These are phyloP conservation scores for Synergus itoensis DNA, from an alignment of 2,888 invertebrate genomes.

Conservation along the genomic window DNA sequence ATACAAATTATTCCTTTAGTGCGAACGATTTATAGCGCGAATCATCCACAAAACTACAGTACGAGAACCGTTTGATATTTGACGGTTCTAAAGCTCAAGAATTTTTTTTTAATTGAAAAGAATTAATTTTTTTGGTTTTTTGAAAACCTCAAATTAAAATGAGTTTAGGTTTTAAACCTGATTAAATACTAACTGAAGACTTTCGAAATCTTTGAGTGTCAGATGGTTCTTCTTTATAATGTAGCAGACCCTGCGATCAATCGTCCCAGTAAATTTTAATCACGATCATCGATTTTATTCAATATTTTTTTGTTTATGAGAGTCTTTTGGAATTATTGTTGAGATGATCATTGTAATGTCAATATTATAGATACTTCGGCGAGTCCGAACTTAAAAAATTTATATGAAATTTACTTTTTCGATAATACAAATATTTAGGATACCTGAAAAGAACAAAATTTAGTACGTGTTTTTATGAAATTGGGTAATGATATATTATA, in stretches of 20 bases:
- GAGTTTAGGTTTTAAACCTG: background rate
- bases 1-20: conserved; percentile 51
- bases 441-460: conserved; percentile 10
- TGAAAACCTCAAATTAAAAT: background rate
- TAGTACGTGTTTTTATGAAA: conserved; percentile 38
- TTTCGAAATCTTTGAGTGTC: conserved; percentile 48
- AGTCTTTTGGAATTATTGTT: conserved; percentile 19
- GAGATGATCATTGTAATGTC: conserved; percentile 35
- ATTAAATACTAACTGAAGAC: background rate
- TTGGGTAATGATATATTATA: conserved; percentile 37
- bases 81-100: background rate
- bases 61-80: conserved; percentile 15
- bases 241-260: conserved; percentile 47
- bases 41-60: background rate
- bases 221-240: conserved; percentile 51
- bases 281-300: background rate
- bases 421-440: conserved; percentile 1
- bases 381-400: background rate
- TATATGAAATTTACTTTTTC: conserved; percentile 24
- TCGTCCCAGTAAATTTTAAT: conserved; percentile 28
- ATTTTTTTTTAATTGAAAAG: background rate
- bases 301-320: conserved; percentile 2
- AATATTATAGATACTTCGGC: conserved; percentile 20
- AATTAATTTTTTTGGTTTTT: background rate
- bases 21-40: conserved; percentile 50